A percentile compares a stretch with the other conserved stretches of the same genome.
Conservation (phyloP, 2,888 invertebrate genomes). For the Capitulum mitella region DNA sequence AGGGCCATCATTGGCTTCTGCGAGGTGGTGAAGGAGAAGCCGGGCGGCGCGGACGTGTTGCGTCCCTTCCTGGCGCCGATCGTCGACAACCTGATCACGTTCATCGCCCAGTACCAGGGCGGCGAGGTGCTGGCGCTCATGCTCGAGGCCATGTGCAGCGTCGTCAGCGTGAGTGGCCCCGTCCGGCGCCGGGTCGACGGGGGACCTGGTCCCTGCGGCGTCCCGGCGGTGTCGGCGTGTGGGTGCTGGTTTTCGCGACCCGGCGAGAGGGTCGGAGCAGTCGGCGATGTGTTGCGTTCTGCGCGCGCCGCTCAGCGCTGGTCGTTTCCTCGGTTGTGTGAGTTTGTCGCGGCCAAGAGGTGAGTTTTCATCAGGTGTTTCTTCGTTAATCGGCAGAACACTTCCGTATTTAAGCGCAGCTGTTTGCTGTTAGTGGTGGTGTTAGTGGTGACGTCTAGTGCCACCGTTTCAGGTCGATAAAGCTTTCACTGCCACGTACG, state of each 20-base stretch:
- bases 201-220: too few relatives aligned
- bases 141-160: conserved; percentile 50
- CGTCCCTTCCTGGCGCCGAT: conserved; percentile 36
- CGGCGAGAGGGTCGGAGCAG: too few relatives aligned
- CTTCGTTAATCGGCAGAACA: too few relatives aligned
- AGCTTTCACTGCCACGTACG: conserved; percentile 55
- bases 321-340: too few relatives aligned
- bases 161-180: conserved; percentile 39
- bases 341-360: too few relatives aligned
- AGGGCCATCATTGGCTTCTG: conserved; percentile 49
- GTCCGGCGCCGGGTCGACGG: not conserved
- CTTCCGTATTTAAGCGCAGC: too few relatives aligned
- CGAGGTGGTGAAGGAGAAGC: conserved; percentile 47
- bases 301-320: too few relatives aligned
- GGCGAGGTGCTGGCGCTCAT: conserved; percentile 40
- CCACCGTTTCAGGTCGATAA: conserved; percentile 50
- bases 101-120: conserved; percentile 33
- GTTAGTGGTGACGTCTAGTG: not conserved
- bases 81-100: conserved; percentile 35
- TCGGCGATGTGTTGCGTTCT: too few relatives aligned
- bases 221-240: too few relatives aligned
- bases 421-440: too few relatives aligned
- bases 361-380: too few relatives aligned
- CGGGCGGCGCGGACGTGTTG: conserved; percentile 31
- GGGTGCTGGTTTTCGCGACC: too few relatives aligned